phyloP scores from a whole-genome alignment of 2,888 invertebrate genomes.

The Pecten maximus region DNA sequence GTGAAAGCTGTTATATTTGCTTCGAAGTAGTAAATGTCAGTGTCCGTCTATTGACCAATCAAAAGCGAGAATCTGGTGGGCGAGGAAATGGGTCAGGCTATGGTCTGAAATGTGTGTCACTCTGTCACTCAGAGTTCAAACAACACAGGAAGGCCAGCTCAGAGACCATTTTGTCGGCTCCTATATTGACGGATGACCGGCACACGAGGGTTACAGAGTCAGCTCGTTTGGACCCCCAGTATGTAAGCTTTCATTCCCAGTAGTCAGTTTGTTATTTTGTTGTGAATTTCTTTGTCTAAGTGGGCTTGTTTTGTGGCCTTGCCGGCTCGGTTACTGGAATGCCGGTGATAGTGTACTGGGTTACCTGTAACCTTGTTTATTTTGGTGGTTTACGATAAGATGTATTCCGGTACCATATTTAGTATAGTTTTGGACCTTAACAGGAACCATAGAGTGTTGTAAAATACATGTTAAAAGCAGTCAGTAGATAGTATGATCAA shows the following conservation, averaged over 20 bases:
- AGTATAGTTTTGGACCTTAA: background rate
- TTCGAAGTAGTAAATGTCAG: slow-evolving; percentile 39
- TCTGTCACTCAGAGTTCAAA: slow-evolving; percentile 72
- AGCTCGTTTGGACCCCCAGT: background rate
- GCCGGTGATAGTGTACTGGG: background rate
- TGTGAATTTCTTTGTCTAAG: background rate
- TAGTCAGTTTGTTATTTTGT: background rate
- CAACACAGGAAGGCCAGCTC: slow-evolving; percentile 39
- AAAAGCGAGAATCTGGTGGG: slow-evolving; percentile 48
- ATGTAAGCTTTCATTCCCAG: background rate
- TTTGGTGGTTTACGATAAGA: background rate
- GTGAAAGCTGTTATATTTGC: background rate
- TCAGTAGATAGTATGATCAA: too few species aligned
- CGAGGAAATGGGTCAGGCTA: slow-evolving; percentile 62
- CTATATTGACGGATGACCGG: slow-evolving; percentile 5
- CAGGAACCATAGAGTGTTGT: background rate
- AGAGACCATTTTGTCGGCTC: slow-evolving; percentile 24
- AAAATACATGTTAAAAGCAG: too few species aligned
- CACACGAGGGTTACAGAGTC: background rate
- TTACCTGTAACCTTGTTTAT: slow-evolving; percentile 1
- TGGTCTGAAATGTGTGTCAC: slow-evolving; percentile 70
- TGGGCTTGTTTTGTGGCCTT: background rate
- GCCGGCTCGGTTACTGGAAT: background rate
- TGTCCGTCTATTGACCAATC: slow-evolving; percentile 54
- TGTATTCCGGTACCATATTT: slow-evolving; percentile 22